Base-by-base conservation (phyloP, 2,797 vertebrate species). In the Pygocentrus nattereri region DNA sequence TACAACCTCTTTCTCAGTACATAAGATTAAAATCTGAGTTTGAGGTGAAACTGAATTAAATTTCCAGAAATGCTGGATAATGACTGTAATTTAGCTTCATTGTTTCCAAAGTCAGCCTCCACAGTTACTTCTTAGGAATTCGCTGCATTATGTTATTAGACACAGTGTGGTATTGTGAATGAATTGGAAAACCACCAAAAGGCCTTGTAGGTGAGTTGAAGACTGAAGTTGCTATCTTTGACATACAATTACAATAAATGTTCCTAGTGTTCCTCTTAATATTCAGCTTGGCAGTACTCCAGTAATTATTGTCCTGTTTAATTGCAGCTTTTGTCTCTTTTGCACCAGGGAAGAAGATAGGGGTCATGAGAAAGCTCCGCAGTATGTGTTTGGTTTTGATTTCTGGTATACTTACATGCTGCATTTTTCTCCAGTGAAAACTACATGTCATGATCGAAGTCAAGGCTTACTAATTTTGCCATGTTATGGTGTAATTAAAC, bases 391-490 rank as follows among this genome's bases (percentile, higher is more conserved):
- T 19, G 25, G 25, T 19, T 71, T 71, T 18, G 16, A 30, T 71
- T 50, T 30, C 25, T 52, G 25, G 25, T 71, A 3, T 52, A 11
- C 25, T 50, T 50, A 44, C 47, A n/a, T 50, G 68, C 30, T 18
- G 68, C 15, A 50, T 25, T 15, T 2, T 1, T 30, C 47, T 30
- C 25, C 67, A 2, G 59, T 80, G 73, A 77, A 18, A 62, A 61
- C 31, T 18, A 18, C 6, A 2, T 65, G 67, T 49, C 59, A 58
- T 76, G 78, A 80, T 67, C 73, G 76, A 67, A 80, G 71, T 15
- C 34, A 16, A n/a, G 72, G 54, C 82, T 64, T 78, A 79, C 58
- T 44, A 64, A 77, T 59, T 72, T 78, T 59, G 70, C 78, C 49
- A 34, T 8, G 8, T 30, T 73, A 56, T 41, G 62, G 38, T 81